Evolutionary conservation across 2,888 invertebrate species (phyloP), one percentile per base, ranked within the genome.

Genomic region (Noctua janthe): DNA sequence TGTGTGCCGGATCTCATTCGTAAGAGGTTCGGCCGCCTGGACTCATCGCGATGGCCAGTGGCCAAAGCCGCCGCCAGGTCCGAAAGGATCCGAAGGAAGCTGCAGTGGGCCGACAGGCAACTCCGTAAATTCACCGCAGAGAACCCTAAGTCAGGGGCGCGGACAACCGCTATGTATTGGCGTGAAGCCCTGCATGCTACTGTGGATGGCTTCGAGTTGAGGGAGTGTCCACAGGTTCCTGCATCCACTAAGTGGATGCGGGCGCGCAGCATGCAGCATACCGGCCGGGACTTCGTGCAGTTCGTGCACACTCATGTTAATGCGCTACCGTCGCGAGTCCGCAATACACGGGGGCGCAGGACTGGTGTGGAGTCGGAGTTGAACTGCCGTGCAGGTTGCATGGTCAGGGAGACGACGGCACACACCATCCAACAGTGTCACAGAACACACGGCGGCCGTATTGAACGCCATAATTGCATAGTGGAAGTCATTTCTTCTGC

Each of bases 381-480:
- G 29, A 43, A 74, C 49, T 20, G 72, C 67, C 72, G 51, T 84
- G 86, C 83, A 1, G 74, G 73, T 83, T 82, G 49, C 49, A 51
- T 51, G 49, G 74, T 47, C 3, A 47, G 47, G 13, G 69, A 94
- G 81, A 93, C 94, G 0, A 89, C n/a, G n/a, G n/a, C n/a, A n/a
- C n/a, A n/a, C n/a, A n/a, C n/a, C n/a, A n/a, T n/a, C n/a, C n/a
- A n/a, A n/a, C n/a, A n/a, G 47, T 94, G 94, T 82, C 83, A 83
- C 67, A 71, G 93, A 62, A 94, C 94, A 3, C 93, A 94, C 83
- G 93, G 92, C 54, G 93, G 81, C 43, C 75, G 83, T 66, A 83
- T 94, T 0, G 47, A 86, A 66, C 86, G 94, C 15, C 94, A 95
- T 64, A 85, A 94, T 49, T 49, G 39, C 11, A 20, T 85, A 0